Conservation (phyloP, 2,888 invertebrate genomes). For the Entomobrya proxima region DNA sequence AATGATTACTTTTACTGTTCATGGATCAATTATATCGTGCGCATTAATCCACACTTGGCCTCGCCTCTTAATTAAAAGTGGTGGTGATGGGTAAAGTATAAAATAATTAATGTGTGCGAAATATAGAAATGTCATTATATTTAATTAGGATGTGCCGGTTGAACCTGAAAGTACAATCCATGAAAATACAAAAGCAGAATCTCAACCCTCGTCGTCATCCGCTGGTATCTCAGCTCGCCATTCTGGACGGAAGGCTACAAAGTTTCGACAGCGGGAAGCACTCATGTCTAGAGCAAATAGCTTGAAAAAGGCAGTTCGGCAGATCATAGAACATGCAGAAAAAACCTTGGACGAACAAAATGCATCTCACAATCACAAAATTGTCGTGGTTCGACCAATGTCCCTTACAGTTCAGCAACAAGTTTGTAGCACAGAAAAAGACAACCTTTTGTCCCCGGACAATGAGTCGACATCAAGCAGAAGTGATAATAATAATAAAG, state of each 20-base stretch:
- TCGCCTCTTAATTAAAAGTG: conserved; percentile 19
- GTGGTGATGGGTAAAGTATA: not conserved
- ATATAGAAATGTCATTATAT: conserved; percentile 1
- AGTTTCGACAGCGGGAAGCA: conserved; percentile 78
- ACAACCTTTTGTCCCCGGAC: conserved; percentile 53
- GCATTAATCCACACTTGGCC: conserved; percentile 17
- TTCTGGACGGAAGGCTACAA: conserved; percentile 68
- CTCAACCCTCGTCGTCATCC: conserved; percentile 4
- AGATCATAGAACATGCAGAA: conserved; percentile 88
- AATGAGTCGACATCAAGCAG: conserved; percentile 36
- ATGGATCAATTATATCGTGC: not conserved
- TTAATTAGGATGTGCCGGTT: conserved; percentile 45
- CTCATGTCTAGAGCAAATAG: conserved; percentile 85
- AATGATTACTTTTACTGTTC: conserved; percentile 21
- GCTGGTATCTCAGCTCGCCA: not conserved
- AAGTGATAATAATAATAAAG: conserved; percentile 62
- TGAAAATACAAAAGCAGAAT: conserved; percentile 52
- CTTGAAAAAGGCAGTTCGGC: conserved; percentile 88
- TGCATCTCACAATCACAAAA: conserved; percentile 64
- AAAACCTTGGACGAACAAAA: conserved; percentile 83
- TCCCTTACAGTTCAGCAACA: conserved; percentile 62
- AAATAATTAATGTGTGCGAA: not conserved
- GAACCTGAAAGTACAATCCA: conserved; percentile 54
- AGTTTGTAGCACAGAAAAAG: conserved; percentile 23
- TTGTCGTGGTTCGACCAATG: conserved; percentile 74